Evolutionary conservation across 2,113 vertebrate genomes (phyloP).

Genomic region (Eclectus roratus): DNA sequence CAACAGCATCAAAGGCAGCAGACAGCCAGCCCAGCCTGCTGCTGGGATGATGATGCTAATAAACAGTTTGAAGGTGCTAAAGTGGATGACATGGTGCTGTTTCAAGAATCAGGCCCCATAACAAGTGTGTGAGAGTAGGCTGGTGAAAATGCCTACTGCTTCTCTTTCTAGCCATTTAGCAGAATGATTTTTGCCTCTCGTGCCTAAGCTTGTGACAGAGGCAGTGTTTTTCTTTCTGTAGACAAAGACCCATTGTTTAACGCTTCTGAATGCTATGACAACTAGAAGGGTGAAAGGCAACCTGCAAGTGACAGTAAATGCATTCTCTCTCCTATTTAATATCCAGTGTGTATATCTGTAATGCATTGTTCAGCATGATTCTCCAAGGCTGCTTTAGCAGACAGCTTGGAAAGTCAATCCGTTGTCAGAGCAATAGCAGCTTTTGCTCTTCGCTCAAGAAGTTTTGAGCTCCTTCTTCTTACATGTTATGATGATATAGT

Average conservation of each 20-base stretch:
- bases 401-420: background rate
- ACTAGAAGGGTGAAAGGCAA: background rate
- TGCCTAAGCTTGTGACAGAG: background rate
- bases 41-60: background rate
- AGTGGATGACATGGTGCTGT: background rate
- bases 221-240: background rate
- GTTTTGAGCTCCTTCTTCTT: background rate
- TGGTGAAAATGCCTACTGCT: background rate
- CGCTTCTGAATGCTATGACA: constrained; percentile 8
- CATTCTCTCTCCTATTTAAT: background rate
- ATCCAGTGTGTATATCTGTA: background rate
- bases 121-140: background rate
- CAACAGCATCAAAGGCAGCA: constrained; percentile 2
- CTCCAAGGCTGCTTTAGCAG: background rate
- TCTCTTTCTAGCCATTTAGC: background rate
- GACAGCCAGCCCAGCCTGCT: background rate
- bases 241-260: background rate
- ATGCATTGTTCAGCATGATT: background rate
- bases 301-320: background rate
- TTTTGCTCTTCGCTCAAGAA: background rate
- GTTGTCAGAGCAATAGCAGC: background rate
- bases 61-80: background rate
- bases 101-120: background rate
- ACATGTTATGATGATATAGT: background rate
- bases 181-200: background rate